A percentile compares a stretch with the other conserved stretches of the same genome.
Evolutionary conservation across 2,888 invertebrate genomes (phyloP).

Genomic region (Nephrotoma flavescens): DNA sequence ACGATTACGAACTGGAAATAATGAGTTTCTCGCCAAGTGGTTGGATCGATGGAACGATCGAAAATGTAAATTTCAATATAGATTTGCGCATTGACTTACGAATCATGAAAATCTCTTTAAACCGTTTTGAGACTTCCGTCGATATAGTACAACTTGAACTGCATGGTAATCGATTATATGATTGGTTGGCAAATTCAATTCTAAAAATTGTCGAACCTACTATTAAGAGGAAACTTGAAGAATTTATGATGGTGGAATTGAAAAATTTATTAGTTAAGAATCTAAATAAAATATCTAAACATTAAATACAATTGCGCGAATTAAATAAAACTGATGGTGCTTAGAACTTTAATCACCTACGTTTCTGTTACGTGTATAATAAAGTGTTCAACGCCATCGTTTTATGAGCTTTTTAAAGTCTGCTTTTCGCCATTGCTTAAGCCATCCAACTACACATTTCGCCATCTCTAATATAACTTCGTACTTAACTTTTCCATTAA

Average conservation of each 20-base stretch:
- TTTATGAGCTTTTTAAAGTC: too few species aligned
- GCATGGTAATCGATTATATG: constrained; percentile 14
- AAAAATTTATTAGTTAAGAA: background rate
- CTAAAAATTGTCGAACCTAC: constrained; percentile 7
- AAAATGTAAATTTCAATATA: background rate
- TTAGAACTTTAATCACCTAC: too few species aligned
- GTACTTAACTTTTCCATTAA: too few species aligned
- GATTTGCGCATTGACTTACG: background rate
- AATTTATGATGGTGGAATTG: background rate
- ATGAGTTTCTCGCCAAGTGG: background rate
- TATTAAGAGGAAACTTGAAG: background rate
- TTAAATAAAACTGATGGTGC: too few species aligned
- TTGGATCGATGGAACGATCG: background rate
- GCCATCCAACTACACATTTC: too few species aligned
- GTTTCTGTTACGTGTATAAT: too few species aligned
- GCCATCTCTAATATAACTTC: too few species aligned
- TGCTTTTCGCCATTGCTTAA: too few species aligned
- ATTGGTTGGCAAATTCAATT: constrained; percentile 14
- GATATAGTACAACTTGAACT: constrained; percentile 9
- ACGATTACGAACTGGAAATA: background rate
- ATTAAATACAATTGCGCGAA: too few species aligned
- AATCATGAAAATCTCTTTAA: background rate
- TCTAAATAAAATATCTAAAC: too few species aligned
- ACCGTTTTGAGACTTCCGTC: background rate
- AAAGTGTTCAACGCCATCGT: too few species aligned